phyloP scores from a whole-genome alignment of 2,888 invertebrate genomes.

The Punctoribates punctum region DNA sequence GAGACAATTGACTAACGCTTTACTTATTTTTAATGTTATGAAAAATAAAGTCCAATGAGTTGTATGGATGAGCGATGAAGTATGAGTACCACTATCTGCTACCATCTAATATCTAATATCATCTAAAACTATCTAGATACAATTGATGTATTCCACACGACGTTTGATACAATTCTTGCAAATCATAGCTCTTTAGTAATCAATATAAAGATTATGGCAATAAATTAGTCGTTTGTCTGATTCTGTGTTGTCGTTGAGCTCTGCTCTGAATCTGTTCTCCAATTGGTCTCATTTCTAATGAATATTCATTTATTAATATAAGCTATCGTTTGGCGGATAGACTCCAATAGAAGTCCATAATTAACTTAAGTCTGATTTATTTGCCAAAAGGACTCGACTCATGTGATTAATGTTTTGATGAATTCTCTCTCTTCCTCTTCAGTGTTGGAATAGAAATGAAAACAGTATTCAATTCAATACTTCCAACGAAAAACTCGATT shows the following conservation, averaged over 20 bases:
- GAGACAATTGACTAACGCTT: too few species aligned
- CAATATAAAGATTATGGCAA: too few species aligned
- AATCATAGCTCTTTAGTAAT: conserved; percentile 18
- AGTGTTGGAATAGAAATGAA: not conserved
- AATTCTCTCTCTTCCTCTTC: not conserved
- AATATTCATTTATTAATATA: conserved; percentile 17
- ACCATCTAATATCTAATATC: too few species aligned
- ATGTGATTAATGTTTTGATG: conserved; percentile 15
- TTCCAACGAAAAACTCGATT: not conserved
- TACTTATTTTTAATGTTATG: too few species aligned
- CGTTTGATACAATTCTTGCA: not conserved
- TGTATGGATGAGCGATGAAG: too few species aligned
- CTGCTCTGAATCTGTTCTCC: not conserved
- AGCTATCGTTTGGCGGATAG: conserved; percentile 2
- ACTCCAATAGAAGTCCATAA: conserved; percentile 8
- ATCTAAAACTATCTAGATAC: conserved; percentile 11
- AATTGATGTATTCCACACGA: not conserved
- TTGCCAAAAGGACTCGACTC: not conserved
- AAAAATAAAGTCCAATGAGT: too few species aligned
- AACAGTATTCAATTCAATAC: not conserved
- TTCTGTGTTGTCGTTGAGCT: too few species aligned
- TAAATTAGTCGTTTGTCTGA: too few species aligned
- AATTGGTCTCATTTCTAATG: not conserved
- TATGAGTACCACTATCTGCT: too few species aligned
- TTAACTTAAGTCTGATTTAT: conserved; percentile 14